Conservation (phyloP, 2,113 vertebrate genomes). For the Cyanoliseus patagonus region DNA sequence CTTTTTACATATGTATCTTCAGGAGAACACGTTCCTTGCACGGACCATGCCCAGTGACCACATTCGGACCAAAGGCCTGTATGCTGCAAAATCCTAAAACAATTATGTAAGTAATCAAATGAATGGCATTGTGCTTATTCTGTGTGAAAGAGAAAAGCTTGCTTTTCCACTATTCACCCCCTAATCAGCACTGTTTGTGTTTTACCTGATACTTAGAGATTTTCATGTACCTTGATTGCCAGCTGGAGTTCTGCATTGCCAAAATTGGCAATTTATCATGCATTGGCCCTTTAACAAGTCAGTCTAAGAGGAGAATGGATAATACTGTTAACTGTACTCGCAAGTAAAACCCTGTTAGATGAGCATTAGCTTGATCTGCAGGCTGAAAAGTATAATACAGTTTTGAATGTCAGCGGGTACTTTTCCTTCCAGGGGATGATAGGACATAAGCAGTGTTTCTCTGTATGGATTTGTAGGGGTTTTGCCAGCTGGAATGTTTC, state of each 20-base stretch:
- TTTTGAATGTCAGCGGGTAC: neutral
- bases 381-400: neutral
- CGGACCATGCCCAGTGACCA: constrained; percentile 96
- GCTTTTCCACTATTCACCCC: neutral
- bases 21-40: constrained; percentile 94
- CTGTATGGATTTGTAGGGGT: neutral
- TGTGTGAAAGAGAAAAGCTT: neutral
- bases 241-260: neutral
- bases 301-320: neutral
- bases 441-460: neutral
- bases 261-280: neutral
- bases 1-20: rapidly evolving
- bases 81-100: constrained; percentile 95
- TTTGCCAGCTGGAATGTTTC: neutral
- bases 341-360: neutral
- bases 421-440: neutral
- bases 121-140: neutral
- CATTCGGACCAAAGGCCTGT: constrained; percentile 96
- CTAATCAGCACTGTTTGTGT: neutral
- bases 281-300: neutral
- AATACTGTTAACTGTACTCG: neutral
- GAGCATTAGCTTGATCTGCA: neutral
- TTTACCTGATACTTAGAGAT: neutral
- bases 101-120: constrained; percentile 88
- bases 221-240: neutral